Conservation (phyloP, 1,140 invertebrate genomes). For the Listronotus bonariensis region DNA sequence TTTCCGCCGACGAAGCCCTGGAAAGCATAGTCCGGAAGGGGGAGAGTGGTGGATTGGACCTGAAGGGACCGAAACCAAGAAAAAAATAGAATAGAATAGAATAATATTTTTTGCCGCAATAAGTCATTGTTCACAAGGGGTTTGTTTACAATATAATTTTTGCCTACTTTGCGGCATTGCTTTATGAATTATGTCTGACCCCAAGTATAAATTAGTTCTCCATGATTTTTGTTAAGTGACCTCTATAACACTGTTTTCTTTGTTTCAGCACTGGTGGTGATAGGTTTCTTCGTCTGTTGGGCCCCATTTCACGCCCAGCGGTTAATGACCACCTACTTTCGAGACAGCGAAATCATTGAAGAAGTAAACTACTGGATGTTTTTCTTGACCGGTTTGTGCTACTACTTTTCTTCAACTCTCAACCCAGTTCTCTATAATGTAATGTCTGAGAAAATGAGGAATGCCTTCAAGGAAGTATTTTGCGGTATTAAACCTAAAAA, state of each 20-base stretch:
- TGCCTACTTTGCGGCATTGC: too few species aligned
- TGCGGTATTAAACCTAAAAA: slow-evolving; percentile 37
- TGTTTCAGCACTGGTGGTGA: slow-evolving; percentile 86
- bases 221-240: too few species aligned
- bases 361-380: slow-evolving; percentile 80
- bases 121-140: too few species aligned
- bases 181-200: too few species aligned
- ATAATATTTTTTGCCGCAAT: too few species aligned
- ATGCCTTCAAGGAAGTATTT: slow-evolving; percentile 70
- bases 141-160: too few species aligned
- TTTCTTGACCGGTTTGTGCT: slow-evolving; percentile 78
- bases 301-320: slow-evolving; percentile 94
- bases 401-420: slow-evolving; percentile 86
- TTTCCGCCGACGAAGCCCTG: too few species aligned
- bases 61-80: too few species aligned
- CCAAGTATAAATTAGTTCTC: too few species aligned
- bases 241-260: slow-evolving; percentile 27
- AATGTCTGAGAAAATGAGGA: slow-evolving; percentile 84
- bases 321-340: slow-evolving; percentile 71
- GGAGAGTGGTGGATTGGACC: too few species aligned
- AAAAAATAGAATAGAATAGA: too few species aligned
- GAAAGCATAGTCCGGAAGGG: too few species aligned
- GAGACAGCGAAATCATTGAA: slow-evolving; percentile 63
- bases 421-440: slow-evolving; percentile 92
- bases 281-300: slow-evolving; percentile 97